A percentile compares a stretch with the other conserved stretches of the same genome.
phyloP scores from a whole-genome alignment of 2,797 vertebrate genomes.

The Aldrovandia affinis region DNA sequence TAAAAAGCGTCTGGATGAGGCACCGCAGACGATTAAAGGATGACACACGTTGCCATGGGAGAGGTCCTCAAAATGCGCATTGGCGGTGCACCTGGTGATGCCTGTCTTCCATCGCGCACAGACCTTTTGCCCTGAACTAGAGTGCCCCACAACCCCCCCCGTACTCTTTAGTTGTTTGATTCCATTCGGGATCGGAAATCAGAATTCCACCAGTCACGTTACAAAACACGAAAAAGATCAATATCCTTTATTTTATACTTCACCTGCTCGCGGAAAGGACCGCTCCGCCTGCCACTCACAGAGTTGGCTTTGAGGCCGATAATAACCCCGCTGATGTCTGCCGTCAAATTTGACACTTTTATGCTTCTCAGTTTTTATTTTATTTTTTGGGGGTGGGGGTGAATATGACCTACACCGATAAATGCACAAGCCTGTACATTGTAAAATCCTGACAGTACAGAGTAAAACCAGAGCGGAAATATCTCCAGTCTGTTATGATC shows the following conservation, averaged over 20 bases:
- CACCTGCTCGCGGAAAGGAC: slow-evolving; percentile 20
- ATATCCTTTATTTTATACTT: slow-evolving; percentile 37
- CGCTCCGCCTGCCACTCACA: slow-evolving; percentile 39
- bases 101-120: background rate
- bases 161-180: slow-evolving; percentile 36
- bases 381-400: slow-evolving; percentile 16
- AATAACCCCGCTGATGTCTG: background rate
- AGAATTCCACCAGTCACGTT: slow-evolving; percentile 29
- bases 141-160: background rate
- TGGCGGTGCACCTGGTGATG: background rate
- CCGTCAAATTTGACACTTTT: slow-evolving; percentile 35
- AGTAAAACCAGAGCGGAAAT: slow-evolving; percentile 20
- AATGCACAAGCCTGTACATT: slow-evolving; percentile 33
- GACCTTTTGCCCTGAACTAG: background rate
- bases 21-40: slow-evolving; percentile 32
- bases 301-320: slow-evolving; percentile 12
- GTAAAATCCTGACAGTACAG: slow-evolving; percentile 35
- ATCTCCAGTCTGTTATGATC: slow-evolving; percentile 4
- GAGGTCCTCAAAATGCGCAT: background rate
- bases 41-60: background rate
- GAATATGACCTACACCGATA: slow-evolving; percentile 40
- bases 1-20: slow-evolving; percentile 32
- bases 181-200: slow-evolving; percentile 29
- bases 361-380: slow-evolving; percentile 33
- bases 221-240: slow-evolving; percentile 20